A percentile compares a stretch with the other conserved stretches of the same genome.
Evolutionary conservation across 2,888 invertebrate species (phyloP).

Genomic region (Hylaea fasciaria): DNA sequence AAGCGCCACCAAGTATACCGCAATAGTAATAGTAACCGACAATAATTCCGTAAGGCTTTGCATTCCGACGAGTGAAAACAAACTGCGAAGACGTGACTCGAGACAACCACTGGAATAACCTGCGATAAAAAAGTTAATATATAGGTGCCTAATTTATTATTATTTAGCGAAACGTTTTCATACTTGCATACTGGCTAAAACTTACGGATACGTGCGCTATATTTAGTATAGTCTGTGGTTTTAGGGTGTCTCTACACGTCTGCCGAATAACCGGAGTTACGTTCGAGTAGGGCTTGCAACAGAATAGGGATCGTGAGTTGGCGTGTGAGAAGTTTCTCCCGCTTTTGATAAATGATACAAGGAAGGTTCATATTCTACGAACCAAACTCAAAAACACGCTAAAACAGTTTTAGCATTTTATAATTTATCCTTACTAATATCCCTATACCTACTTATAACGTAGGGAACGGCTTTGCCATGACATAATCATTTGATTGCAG

Average conservation of each 20-base stretch:
- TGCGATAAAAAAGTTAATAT: too few species aligned
- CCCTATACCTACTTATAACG: too few species aligned
- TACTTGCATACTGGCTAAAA: neutral
- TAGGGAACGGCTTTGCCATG: too few species aligned
- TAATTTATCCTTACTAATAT: too few species aligned
- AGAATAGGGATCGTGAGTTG: constrained; percentile 6
- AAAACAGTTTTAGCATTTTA: too few species aligned
- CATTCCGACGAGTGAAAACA: neutral
- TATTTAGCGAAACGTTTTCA: constrained; percentile 5
- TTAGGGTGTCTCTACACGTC: neutral
- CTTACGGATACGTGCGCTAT: too few species aligned
- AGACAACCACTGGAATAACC: too few species aligned
- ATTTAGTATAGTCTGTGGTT: too few species aligned
- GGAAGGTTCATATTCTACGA: neutral
- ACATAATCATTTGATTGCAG: too few species aligned
- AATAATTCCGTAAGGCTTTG: constrained; percentile 34
- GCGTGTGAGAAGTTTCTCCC: neutral
- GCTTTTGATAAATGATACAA: neutral
- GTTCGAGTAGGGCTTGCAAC: constrained; percentile 3
- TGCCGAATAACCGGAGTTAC: constrained; percentile 8
- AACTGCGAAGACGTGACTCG: too few species aligned
- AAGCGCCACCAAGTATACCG: too few species aligned
- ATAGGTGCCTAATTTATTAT: too few species aligned
- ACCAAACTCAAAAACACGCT: neutral
- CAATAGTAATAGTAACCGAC: constrained; percentile 25